A percentile compares a stretch with the other conserved stretches of the same genome.
Conservation (phyloP, 1,140 invertebrate species). For the Eubasilissa regina region DNA sequence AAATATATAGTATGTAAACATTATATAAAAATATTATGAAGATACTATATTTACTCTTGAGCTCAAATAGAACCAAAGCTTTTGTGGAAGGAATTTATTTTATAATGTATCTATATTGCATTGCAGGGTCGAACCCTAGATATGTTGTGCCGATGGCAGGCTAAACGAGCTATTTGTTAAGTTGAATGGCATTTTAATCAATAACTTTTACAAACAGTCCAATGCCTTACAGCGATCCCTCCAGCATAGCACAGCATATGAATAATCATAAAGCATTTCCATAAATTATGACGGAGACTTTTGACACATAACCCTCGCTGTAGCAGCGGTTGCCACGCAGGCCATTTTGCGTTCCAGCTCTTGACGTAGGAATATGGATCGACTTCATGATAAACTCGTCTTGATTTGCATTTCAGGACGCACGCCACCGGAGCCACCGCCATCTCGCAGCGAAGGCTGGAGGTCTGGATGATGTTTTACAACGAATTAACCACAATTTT, state of each 20-base stretch:
- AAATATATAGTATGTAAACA: too few relatives aligned
- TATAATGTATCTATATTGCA: too few relatives aligned
- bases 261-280: slow-evolving; percentile 36
- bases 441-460: not conserved
- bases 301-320: slow-evolving; percentile 21
- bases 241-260: not conserved
- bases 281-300: slow-evolving; percentile 32
- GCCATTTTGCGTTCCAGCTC: slow-evolving; percentile 24
- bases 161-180: too few relatives aligned
- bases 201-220: not conserved
- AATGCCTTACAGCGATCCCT: not conserved
- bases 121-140: too few relatives aligned
- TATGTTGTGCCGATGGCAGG: too few relatives aligned
- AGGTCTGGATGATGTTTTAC: not conserved
- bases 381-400: slow-evolving; percentile 23
- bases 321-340: slow-evolving; percentile 21
- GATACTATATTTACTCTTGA: too few relatives aligned
- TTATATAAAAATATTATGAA: too few relatives aligned
- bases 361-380: slow-evolving; percentile 36
- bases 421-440: slow-evolving; percentile 13
- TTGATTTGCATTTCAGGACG: slow-evolving; percentile 39
- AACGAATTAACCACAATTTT: slow-evolving; percentile 8
- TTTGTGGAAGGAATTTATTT: too few relatives aligned
- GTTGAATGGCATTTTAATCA: not conserved
- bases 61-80: too few relatives aligned